Conservation (phyloP, 2,113 vertebrate genomes). For the Todiramphus chloris region DNA sequence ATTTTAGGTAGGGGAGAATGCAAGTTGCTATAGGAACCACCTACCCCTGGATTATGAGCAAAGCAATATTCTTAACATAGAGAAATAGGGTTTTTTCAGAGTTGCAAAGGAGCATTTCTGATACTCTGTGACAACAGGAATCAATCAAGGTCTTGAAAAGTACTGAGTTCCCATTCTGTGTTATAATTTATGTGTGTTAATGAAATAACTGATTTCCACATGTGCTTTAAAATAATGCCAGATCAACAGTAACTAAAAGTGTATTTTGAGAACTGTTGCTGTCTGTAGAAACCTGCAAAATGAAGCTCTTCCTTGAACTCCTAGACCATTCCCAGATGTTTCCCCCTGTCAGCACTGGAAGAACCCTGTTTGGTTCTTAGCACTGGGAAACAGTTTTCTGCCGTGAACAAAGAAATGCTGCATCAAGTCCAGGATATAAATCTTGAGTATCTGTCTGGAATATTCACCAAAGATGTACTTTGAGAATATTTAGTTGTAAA, state of each 20-base stretch:
- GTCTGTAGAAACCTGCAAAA: neutral
- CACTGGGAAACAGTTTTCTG: neutral
- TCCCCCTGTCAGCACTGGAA: neutral
- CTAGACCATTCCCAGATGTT: neutral
- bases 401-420: neutral
- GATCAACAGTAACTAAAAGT: neutral
- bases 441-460: neutral
- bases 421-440: neutral
- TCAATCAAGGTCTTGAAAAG: neutral
- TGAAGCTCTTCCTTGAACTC: neutral
- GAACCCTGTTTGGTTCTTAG: neutral
- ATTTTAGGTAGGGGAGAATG: neutral
- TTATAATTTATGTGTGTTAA: neutral
- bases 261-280: neutral
- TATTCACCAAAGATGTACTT: neutral
- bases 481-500: neutral
- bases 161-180: neutral
- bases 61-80: neutral
- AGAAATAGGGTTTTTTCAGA: neutral
- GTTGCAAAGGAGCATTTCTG: neutral
- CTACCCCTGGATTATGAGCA: neutral
- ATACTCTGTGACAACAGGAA: neutral
- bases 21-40: neutral
- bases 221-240: neutral
- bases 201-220: neutral